Evolutionary conservation across 2,888 invertebrate genomes (phyloP), one percentile per base, ranked within the genome.

Genomic region (Sabatieria punctata): DNA sequence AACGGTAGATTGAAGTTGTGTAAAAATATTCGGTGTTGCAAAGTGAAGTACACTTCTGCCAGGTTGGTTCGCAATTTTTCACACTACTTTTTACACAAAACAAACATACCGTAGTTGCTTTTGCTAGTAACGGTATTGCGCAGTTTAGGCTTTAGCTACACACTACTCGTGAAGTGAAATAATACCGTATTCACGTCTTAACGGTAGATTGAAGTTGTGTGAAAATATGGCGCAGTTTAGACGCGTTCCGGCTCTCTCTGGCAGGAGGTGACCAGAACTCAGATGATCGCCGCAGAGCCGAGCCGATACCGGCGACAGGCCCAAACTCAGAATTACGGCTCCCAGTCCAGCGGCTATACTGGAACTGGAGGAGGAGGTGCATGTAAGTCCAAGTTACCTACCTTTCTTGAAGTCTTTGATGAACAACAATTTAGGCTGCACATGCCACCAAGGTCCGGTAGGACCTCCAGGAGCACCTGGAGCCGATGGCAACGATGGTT

Each of bases 21-120:
- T n/a, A n/a, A n/a, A n/a, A n/a, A n/a, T n/a, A 61, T 47, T 56
- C 59, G 35, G 50, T 55, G 25, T 54, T 61, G 47, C 54, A 58
- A 49, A 56, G 52, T 43, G 61, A 61, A 43, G 55, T 61, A 40
- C 59, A 60, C 39, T 60, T 59, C 48, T 60, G 60, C 51, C 57
- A 60, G 49, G 56, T 57, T 18, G 18, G 47, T n/a, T n/a, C n/a
- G n/a, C n/a, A n/a, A n/a, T n/a, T n/a, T n/a, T n/a, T n/a, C n/a
- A n/a, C n/a, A n/a, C n/a, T n/a, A n/a, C n/a, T n/a, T n/a, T n/a
- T n/a, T n/a, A n/a, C n/a, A n/a, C n/a, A n/a, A n/a, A n/a, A n/a
- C n/a, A n/a, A n/a, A n/a, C n/a, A n/a, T n/a, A n/a, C n/a, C n/a
- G n/a, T n/a, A n/a, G n/a, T n/a, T n/a, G n/a, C n/a, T n/a, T n/a